These are phyloP conservation scores for Eolophus roseicapilla DNA, from an alignment of 2,113 vertebrate genomes.

Conservation along the genomic window DNA sequence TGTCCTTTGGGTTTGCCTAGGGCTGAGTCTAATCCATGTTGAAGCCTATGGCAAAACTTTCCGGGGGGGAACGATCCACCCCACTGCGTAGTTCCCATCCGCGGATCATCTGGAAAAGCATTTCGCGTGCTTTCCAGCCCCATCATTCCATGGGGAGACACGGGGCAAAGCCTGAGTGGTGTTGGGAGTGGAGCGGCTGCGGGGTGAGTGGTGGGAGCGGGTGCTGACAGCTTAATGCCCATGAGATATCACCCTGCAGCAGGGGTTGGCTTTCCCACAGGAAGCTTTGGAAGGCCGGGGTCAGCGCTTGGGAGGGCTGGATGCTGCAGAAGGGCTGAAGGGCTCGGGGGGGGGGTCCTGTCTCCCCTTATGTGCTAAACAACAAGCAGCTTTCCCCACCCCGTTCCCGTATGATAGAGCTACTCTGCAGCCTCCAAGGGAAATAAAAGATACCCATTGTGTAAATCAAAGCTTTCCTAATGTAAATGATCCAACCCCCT, in stretches of 20 bases:
- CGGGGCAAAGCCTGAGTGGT: not conserved
- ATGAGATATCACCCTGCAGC: not conserved
- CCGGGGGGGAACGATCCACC: not conserved
- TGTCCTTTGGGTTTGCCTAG: not conserved
- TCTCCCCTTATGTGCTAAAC: not conserved
- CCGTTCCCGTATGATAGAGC: not conserved
- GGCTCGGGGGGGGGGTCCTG: not conserved
- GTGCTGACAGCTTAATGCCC: not conserved
- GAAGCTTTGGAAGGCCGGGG: not conserved
- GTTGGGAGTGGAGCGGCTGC: not conserved
- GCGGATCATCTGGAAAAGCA: accelerated
- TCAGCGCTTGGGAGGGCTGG: not conserved
- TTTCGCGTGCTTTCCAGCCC: not conserved
- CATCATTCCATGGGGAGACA: not conserved
- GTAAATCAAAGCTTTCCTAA: not conserved
- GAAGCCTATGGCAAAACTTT: not conserved
- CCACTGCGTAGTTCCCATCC: not conserved
- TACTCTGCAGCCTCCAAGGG: not conserved
- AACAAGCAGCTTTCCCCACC: not conserved
- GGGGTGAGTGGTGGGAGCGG: accelerated
- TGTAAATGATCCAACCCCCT: slow-evolving; percentile 8
- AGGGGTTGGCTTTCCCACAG: not conserved
- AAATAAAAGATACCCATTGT: not conserved
- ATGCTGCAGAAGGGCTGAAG: not conserved
- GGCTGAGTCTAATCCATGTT: not conserved